phyloP scores from a whole-genome alignment of 1,140 invertebrate species.

The Penaeus indicus region DNA sequence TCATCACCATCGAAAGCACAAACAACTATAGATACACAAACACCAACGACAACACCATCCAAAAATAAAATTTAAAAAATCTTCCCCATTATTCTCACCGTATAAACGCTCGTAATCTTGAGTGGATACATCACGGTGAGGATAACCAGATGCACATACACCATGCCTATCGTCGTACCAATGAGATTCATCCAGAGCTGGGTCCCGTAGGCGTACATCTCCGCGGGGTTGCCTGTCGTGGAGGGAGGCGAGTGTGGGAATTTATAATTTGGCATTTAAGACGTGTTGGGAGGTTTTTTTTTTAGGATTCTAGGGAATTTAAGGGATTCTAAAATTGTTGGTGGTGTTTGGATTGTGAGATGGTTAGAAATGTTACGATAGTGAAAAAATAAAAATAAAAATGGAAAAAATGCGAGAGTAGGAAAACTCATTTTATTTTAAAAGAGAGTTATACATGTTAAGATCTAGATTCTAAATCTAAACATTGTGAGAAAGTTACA shows the following conservation, averaged over 20 bases:
- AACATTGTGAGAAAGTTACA: too few relatives aligned
- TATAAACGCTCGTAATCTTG: conserved; percentile 47
- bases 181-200: conserved; percentile 46
- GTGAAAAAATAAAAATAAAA: too few relatives aligned
- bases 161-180: conserved; percentile 13
- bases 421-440: too few relatives aligned
- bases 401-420: too few relatives aligned
- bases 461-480: too few relatives aligned
- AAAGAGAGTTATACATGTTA: too few relatives aligned
- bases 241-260: background rate
- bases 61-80: background rate
- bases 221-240: conserved; percentile 28
- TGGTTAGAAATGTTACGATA: too few relatives aligned
- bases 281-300: too few relatives aligned
- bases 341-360: background rate
- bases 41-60: background rate
- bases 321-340: background rate
- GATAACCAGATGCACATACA: conserved; percentile 42
- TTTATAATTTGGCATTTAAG: too few relatives aligned
- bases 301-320: background rate
- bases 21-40: conserved; percentile 11
- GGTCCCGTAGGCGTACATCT: conserved; percentile 55
- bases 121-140: conserved; percentile 42
- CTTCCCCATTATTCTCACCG: conserved; percentile 1
- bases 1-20: too few relatives aligned